Base-by-base conservation (phyloP, 92 coral and sea anemone species). In the Siderastrea siderea region DNA sequence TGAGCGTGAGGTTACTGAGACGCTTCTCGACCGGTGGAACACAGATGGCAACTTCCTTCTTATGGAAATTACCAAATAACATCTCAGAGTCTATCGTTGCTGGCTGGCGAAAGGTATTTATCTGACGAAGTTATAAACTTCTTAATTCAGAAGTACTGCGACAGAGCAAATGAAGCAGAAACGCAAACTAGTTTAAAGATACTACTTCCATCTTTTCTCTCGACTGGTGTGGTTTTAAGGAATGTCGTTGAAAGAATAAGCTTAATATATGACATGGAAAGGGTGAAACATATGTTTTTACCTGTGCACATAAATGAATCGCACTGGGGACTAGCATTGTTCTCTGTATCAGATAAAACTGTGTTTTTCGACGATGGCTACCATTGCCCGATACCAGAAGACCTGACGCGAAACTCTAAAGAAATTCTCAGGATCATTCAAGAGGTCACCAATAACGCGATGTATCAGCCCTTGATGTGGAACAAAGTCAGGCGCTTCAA, bases 321-420 rank as follows among this genome's bases (percentile, higher is more conserved):
- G 16, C 92, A 89, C 71, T 90, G 89, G 93, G 89, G 93, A n/a
- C 75, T 78, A 54, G 68, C 70, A 13, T 82, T 90, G 38, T 67
- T 90, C 3, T 59, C 68, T 50, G 47, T 84, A 47, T 19, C 50
- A 2, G 77, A 84, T 68, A 81, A 64, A 50, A 84, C 59, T 13
- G 66, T 65, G 38, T 78, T 51, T 58, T 90, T 77, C 63, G 92
- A 88, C 68, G 87, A 88, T 58, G 92, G 88, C 77, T 68, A 17
- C 72, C 72, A 68, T 68, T 68, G 72, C 72, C 47, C 72, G 19
- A 68, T 68, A 17, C 72, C 72, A 68, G 72, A 68, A 68, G 49
- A 68, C 16, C 48, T 68, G 47, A 68, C 46, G 6, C 72, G 48
- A 44, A 68, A 68, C 72, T 68, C 72, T 16, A 68, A 1, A 38